Conservation (phyloP, 2,113 vertebrate genomes). For the mouse (Mus musculus) region DNA sequence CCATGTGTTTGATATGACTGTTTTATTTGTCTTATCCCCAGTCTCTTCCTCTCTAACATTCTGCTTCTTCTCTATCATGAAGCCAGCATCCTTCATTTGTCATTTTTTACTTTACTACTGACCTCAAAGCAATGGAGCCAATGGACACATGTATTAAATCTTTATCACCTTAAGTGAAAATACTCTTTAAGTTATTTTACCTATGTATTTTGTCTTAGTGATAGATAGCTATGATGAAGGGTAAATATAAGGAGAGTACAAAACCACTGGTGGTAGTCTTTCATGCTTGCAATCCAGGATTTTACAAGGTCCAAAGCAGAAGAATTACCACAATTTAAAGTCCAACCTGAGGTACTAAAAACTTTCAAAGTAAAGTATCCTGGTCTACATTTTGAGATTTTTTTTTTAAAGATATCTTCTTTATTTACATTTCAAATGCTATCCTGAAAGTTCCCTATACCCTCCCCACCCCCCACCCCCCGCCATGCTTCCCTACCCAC, state of each 20-base stretch:
- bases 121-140: neutral
- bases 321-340: no score
- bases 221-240: neutral
- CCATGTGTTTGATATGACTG: no score
- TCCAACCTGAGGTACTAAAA: no score
- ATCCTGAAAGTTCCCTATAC: no score
- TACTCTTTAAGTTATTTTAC: neutral
- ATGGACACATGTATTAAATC: neutral
- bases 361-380: neutral
- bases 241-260: neutral
- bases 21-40: neutral
- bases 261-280: neutral
- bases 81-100: neutral
- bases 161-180: neutral
- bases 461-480: no score
- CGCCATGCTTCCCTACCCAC: no score
- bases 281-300: no score
- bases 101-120: neutral
- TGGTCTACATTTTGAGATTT: neutral
- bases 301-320: neutral
- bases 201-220: neutral
- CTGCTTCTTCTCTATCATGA: neutral
- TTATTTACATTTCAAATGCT: no score
- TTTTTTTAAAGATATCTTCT: no score
- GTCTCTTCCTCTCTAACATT: neutral